phyloP scores from a whole-genome alignment of 2,113 vertebrate genomes.

The Eleginops maclovinus region DNA sequence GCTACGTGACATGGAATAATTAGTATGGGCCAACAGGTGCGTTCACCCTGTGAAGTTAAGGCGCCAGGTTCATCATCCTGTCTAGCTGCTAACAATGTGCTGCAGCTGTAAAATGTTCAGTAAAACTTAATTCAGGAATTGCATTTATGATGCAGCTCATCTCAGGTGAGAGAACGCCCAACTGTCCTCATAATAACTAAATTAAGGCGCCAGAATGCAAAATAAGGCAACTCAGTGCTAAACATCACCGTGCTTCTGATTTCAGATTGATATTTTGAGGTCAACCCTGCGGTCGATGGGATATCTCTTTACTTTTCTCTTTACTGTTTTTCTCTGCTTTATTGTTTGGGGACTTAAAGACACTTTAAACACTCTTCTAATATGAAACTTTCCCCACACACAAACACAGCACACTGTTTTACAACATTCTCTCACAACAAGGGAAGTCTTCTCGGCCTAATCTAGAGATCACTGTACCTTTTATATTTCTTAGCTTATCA shows the following conservation, averaged over 20 bases:
- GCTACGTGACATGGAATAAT: conserved; percentile 12
- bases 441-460: no score
- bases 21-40: conserved; percentile 25
- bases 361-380: neutral
- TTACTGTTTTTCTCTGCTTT: conserved; percentile 16
- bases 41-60: neutral
- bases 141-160: conserved; percentile 54
- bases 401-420: no score
- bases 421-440: no score
- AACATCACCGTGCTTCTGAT: conserved; percentile 38
- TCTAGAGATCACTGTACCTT: no score
- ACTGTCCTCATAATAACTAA: conserved; percentile 56
- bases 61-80: neutral
- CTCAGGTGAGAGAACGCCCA: conserved; percentile 29
- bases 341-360: conserved; percentile 26
- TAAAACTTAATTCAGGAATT: conserved; percentile 34
- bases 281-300: conserved; percentile 36
- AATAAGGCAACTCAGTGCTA: conserved; percentile 40
- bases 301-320: conserved; percentile 23
- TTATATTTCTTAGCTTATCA: no score
- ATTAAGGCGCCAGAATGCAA: conserved; percentile 53
- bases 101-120: conserved; percentile 6
- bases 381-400: neutral
- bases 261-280: conserved; percentile 23
- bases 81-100: neutral